Percentiles rank a stretch among this genome's conserved stretches.
Conservation (phyloP, 2,888 invertebrate species). For the Caenorhabditis auriculariae region DNA sequence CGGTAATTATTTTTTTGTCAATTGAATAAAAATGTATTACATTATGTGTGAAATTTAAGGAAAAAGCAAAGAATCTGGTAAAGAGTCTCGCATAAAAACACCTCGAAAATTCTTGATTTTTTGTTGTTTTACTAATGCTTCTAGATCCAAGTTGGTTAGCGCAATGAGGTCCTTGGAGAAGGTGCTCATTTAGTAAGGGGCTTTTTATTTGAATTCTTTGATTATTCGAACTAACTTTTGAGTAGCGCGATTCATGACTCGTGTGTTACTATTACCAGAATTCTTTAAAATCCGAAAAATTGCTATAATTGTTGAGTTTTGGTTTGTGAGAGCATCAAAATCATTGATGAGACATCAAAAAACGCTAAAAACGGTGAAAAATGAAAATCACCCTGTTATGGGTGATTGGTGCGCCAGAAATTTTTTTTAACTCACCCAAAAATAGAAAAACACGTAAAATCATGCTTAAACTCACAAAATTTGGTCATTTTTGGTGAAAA, state of each 20-base stretch:
- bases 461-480: constrained; percentile 5
- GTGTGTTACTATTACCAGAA: constrained; percentile 13
- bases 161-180: constrained; percentile 5
- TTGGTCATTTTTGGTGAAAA: constrained; percentile 9
- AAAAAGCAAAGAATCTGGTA: background rate
- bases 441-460: constrained; percentile 7
- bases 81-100: too few species aligned
- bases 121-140: constrained; percentile 2
- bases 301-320: constrained; percentile 13
- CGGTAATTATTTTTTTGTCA: constrained; percentile 4
- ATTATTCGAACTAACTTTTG: constrained; percentile 9
- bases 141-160: constrained; percentile 5
- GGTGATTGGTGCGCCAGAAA: constrained; percentile 10
- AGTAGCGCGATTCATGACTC: too few species aligned
- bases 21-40: constrained; percentile 6
- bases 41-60: constrained; percentile 9
- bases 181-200: constrained; percentile 6
- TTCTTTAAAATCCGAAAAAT: constrained; percentile 11
- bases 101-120: too few species aligned
- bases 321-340: constrained; percentile 13
- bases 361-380: constrained; percentile 14
- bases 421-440: constrained; percentile 5
- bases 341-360: constrained; percentile 9
- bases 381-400: constrained; percentile 12
- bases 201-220: constrained; percentile 9